Percentiles rank a stretch among this genome's conserved stretches.
Conservation (phyloP, 2,888 invertebrate species). For the Elysia crispata region DNA sequence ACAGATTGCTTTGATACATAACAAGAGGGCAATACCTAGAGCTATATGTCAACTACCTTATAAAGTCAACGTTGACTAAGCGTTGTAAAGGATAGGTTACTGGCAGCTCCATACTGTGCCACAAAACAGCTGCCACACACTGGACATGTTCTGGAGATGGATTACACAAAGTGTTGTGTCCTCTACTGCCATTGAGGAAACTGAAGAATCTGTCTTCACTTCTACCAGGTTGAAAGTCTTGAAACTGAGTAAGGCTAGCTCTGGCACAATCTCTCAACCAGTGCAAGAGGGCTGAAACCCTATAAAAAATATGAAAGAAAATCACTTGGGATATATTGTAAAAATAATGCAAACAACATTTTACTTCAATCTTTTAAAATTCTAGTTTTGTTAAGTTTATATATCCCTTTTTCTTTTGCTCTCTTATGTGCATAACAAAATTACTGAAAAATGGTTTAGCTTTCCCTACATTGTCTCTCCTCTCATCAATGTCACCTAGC, state of each 20-base stretch:
- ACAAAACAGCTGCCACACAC: constrained; percentile 89
- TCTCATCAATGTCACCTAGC: too few species aligned
- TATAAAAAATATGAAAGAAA: constrained; percentile 48
- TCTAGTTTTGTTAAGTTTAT: too few species aligned
- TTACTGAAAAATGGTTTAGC: too few species aligned
- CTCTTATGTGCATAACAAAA: too few species aligned
- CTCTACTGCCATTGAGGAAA: neutral
- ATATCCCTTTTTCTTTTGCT: too few species aligned
- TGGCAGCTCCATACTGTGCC: constrained; percentile 80
- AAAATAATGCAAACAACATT: too few species aligned
- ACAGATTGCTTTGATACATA: too few species aligned
- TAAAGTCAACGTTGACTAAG: constrained; percentile 86
- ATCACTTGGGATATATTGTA: too few species aligned
- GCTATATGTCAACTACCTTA: constrained; percentile 83
- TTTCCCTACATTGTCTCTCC: too few species aligned
- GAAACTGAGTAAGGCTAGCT: constrained; percentile 54
- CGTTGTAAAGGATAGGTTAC: constrained; percentile 81
- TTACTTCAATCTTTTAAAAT: too few species aligned
- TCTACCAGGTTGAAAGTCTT: constrained; percentile 28
- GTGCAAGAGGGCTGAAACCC: constrained; percentile 80
- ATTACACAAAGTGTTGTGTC: constrained; percentile 58
- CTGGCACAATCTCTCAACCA: constrained; percentile 85
- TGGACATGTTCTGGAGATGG: constrained; percentile 79
- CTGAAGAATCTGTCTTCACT: constrained; percentile 5
- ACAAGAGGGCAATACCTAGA: too few species aligned